Base-by-base conservation (phyloP, 2,888 invertebrate genomes). In the Epistrophe eligans region DNA sequence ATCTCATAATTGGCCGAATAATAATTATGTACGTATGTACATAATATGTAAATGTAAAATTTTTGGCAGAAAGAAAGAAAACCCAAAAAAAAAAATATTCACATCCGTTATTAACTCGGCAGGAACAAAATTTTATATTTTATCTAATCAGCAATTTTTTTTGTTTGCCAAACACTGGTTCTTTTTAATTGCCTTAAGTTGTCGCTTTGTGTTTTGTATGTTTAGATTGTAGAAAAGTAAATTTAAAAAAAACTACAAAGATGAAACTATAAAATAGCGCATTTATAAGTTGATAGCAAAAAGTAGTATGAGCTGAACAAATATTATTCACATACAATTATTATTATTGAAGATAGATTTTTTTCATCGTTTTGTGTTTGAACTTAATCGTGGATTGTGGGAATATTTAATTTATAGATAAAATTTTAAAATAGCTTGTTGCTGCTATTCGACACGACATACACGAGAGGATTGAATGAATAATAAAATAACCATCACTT, bases 211-310 rank as follows among this genome's bases (percentile, higher is more conserved):
- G 19, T 76, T 40, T 45, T 28, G n/a, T 28, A 3, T 66, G 13
- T 48, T 66, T 32, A 62, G 43, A 24, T 62, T 40, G 13, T 24
- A 19, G 9, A 19, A 19, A 60, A 70, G 6, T 38, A 77, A 60
- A 50, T 40, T 10, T 45, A 77, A 45, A 19, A 28, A 57, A 17
- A 52, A 57, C n/a, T n/a, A 43, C 17, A 55, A 52, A 50, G 10
- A 48, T 13, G 72, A 71, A 38, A 81, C 40, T 71, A 66, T 43
- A 67, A 62, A 24, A 72, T 35, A 45, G 57, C 43, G 38, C 17
- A 72, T 77, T 77, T 45, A n/a, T n/a, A 38, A 64, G 50, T 73
- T 83, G 73, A 77, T 83, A 79, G 79, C 48, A 67, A 77, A 79
- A 80, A 79, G 64, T 52, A 9, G n/a, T 43, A 15, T 10, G 52